phyloP scores from a whole-genome alignment of 2,797 vertebrate species.

The Lacerta bilineata region DNA sequence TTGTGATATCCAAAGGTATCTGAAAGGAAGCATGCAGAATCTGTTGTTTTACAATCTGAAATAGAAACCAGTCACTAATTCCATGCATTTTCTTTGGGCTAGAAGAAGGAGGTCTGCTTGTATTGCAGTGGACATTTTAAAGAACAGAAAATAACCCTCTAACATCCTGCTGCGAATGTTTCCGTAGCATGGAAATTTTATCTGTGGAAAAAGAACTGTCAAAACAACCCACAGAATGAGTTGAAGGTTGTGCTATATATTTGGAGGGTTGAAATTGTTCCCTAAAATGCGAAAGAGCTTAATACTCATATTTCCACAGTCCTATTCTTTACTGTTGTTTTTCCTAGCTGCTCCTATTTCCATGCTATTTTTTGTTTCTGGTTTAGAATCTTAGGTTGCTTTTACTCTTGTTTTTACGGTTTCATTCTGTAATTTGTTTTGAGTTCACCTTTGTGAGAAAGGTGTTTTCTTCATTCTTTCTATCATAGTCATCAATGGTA shows the following conservation, averaged over 20 bases:
- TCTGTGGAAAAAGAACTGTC: neutral
- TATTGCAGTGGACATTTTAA: neutral
- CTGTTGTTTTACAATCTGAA: neutral
- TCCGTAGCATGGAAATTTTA: neutral
- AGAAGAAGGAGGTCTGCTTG: neutral
- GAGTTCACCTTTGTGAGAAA: too few species aligned
- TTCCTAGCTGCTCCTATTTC: neutral
- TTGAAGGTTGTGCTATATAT: neutral
- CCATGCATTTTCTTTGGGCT: neutral
- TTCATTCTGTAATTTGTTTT: too few species aligned
- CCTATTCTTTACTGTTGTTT: neutral
- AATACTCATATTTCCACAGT: neutral
- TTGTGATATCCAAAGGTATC: neutral
- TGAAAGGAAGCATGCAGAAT: neutral
- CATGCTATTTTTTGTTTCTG: neutral
- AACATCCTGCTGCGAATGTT: neutral
- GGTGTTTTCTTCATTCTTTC: too few species aligned
- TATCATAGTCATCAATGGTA: too few species aligned
- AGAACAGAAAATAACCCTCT: neutral
- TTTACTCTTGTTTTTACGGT: too few species aligned
- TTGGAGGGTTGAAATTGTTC: neutral
- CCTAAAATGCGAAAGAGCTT: neutral
- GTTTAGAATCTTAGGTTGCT: too few species aligned
- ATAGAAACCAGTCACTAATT: neutral
- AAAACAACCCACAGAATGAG: neutral